Evolutionary conservation across 2,113 vertebrate genomes (phyloP).

Genomic region (Rhabdornis inornatus): DNA sequence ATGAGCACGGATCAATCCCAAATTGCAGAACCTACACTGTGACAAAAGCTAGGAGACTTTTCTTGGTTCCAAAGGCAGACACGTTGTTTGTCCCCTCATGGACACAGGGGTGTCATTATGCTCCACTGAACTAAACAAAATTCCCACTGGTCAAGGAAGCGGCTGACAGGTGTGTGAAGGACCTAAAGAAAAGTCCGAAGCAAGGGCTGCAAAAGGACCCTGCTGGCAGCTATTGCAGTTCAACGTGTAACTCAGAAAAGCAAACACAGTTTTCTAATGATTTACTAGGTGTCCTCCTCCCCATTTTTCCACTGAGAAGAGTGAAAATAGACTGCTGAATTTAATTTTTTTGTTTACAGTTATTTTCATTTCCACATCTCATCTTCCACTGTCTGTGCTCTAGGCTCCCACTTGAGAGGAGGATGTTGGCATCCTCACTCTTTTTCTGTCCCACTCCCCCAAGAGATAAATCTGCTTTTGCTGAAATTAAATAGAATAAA

Average conservation of each 20-base stretch:
- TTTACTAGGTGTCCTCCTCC: neutral
- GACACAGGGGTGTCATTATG: neutral
- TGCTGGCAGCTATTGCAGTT: neutral
- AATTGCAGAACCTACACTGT: neutral
- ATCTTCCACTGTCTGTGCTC: neutral
- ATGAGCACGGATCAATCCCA: neutral
- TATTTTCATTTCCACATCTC: neutral
- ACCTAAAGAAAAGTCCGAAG: neutral
- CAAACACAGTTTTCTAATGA: neutral
- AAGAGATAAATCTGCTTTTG: neutral
- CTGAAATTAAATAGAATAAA: conserved; percentile 3
- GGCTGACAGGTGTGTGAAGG: neutral
- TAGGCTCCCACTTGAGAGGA: neutral
- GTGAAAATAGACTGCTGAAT: neutral
- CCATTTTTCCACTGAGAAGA: neutral
- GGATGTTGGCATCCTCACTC: accelerated
- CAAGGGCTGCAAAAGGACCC: neutral
- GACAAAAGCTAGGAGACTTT: neutral
- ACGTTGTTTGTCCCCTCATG: neutral
- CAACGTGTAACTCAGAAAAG: neutral
- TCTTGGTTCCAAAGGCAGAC: neutral
- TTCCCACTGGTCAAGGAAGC: neutral
- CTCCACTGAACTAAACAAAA: neutral
- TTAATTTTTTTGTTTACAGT: neutral
- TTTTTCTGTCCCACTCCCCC: neutral